phyloP scores from a whole-genome alignment of 2,888 invertebrate species.

The Cheilosia vernalis region DNA sequence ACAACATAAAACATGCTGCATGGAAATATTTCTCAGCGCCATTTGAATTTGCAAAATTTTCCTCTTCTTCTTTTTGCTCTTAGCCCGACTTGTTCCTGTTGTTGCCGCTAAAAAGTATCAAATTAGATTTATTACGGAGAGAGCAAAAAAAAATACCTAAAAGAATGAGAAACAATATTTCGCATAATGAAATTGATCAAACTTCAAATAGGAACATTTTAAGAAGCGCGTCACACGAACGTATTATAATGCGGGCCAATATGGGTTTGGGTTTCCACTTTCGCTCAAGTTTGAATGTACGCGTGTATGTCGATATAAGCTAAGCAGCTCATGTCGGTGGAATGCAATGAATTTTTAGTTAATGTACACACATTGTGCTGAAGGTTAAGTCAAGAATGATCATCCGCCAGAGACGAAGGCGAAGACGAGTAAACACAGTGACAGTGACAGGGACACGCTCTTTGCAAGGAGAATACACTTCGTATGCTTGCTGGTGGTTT shows the following conservation, averaged over 20 bases:
- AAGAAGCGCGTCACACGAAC: constrained; percentile 30
- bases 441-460: constrained; percentile 35
- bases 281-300: not conserved
- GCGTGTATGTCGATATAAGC: constrained; percentile 8
- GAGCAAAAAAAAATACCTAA: constrained; percentile 10
- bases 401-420: not conserved
- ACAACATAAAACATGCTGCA: constrained; percentile 29
- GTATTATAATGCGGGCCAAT: constrained; percentile 42
- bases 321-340: not conserved
- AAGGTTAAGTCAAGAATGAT: constrained; percentile 39
- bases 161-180: constrained; percentile 67
- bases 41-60: constrained; percentile 65
- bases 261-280: constrained; percentile 47
- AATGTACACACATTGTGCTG: constrained; percentile 28
- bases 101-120: constrained; percentile 59
- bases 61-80: constrained; percentile 23
- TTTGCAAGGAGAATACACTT: not conserved
- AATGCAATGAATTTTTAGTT: constrained; percentile 71
- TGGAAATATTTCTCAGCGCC: constrained; percentile 49
- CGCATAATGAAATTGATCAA: constrained; percentile 73
- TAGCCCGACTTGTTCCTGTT: constrained; percentile 25
- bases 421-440: constrained; percentile 7
- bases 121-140: constrained; percentile 69
- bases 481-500: not conserved
- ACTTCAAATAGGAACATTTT: constrained; percentile 65